Evolutionary conservation across 2,113 vertebrate species (phyloP).

Genomic region (Xenopus tropicalis): UCB_Xtro_10.0 CM004444.2:80389001-80389500

Average conservation of each 20-base stretch:
- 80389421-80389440: too few relatives aligned
- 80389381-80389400: too few relatives aligned
- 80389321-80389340: background rate
- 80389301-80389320: background rate
- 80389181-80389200: slow-evolving; percentile 23
- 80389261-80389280: slow-evolving; percentile 27
- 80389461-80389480: too few relatives aligned
- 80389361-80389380: too few relatives aligned
- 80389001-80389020: too few relatives aligned
- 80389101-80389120: background rate
- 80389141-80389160: slow-evolving; percentile 21
- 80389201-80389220: slow-evolving; percentile 16
- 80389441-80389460: too few relatives aligned
- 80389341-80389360: background rate
- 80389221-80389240: slow-evolving; percentile 8
- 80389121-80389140: slow-evolving; percentile 4
- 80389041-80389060: too few relatives aligned
- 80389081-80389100: too few relatives aligned
- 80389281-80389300: slow-evolving; percentile 61
- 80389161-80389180: slow-evolving; percentile 33
- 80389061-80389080: too few relatives aligned
- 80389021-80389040: too few relatives aligned
- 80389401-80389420: too few relatives aligned
- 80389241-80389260: background rate
- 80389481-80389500: too few relatives aligned